Conservation (phyloP, 1,140 invertebrate genomes). For the Drosophila insularis region DNA sequence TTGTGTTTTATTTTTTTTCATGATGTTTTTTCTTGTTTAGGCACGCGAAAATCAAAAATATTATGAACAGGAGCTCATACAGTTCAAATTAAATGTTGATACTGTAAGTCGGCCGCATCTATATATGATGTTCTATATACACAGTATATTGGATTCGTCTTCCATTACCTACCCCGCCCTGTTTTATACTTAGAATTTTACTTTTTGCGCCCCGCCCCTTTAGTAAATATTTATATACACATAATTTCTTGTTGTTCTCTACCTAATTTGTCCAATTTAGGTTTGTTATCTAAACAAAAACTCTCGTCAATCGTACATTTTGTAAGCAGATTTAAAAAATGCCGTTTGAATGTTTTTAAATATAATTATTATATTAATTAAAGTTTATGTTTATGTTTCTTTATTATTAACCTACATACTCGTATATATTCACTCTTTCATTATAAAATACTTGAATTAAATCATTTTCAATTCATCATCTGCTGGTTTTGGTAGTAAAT, state of each 20-base stretch:
- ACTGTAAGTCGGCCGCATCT: slow-evolving; percentile 72
- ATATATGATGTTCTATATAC: not conserved
- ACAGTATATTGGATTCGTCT: slow-evolving; percentile 45
- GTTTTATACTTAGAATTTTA: slow-evolving; percentile 7
- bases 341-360: slow-evolving; percentile 32
- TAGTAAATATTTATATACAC: slow-evolving; percentile 18
- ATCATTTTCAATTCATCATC: slow-evolving; percentile 27
- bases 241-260: slow-evolving; percentile 32
- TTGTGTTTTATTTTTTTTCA: slow-evolving; percentile 55
- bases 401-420: slow-evolving; percentile 5
- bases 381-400: slow-evolving; percentile 11
- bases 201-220: slow-evolving; percentile 25
- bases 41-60: slow-evolving; percentile 80
- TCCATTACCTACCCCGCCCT: slow-evolving; percentile 30
- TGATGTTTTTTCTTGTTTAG: slow-evolving; percentile 71
- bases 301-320: slow-evolving; percentile 39
- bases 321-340: slow-evolving; percentile 49
- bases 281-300: slow-evolving; percentile 65
- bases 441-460: slow-evolving; percentile 16
- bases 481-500: slow-evolving; percentile 81
- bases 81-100: slow-evolving; percentile 79
- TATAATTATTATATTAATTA: slow-evolving; percentile 14
- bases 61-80: slow-evolving; percentile 80
- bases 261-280: slow-evolving; percentile 67
- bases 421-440: not conserved